These are phyloP conservation scores for Drosophila tsacasi DNA, from an alignment of 1,140 invertebrate species.

Conservation along the genomic window DNA sequence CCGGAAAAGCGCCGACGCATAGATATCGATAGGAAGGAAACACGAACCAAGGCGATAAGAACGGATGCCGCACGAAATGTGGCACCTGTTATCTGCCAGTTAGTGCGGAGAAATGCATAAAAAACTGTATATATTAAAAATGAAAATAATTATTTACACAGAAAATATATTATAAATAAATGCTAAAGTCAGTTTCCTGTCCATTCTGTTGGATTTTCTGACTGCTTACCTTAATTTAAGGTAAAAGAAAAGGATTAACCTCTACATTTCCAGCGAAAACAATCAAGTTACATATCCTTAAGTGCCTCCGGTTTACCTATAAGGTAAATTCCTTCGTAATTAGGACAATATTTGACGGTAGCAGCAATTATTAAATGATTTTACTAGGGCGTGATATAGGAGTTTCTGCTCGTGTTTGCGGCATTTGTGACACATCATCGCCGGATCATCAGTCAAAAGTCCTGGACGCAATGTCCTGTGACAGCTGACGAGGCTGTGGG, in stretches of 20 bases:
- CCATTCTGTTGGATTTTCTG: background rate
- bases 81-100: constrained; percentile 36
- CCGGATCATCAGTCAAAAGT: constrained; percentile 74
- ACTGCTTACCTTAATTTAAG: background rate
- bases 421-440: constrained; percentile 71
- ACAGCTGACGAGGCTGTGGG: constrained; percentile 70
- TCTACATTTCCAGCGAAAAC: background rate
- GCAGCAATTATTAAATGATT: constrained; percentile 24
- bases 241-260: background rate
- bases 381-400: background rate
- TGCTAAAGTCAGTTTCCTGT: background rate
- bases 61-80: constrained; percentile 30
- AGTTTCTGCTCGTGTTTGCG: constrained; percentile 8
- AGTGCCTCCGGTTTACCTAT: background rate
- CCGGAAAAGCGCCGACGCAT: constrained; percentile 45
- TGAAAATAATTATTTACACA: constrained; percentile 3
- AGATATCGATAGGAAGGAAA: constrained; percentile 43
- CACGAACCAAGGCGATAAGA: constrained; percentile 34
- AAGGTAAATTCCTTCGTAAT: constrained; percentile 10
- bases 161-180: background rate
- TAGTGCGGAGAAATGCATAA: constrained; percentile 3
- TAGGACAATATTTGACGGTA: constrained; percentile 24
- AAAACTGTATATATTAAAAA: constrained; percentile 6
- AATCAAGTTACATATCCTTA: background rate
- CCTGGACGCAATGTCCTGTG: constrained; percentile 48